Base-by-base conservation (phyloP, 2,888 invertebrate genomes). In the Neoascia interrupta region DNA sequence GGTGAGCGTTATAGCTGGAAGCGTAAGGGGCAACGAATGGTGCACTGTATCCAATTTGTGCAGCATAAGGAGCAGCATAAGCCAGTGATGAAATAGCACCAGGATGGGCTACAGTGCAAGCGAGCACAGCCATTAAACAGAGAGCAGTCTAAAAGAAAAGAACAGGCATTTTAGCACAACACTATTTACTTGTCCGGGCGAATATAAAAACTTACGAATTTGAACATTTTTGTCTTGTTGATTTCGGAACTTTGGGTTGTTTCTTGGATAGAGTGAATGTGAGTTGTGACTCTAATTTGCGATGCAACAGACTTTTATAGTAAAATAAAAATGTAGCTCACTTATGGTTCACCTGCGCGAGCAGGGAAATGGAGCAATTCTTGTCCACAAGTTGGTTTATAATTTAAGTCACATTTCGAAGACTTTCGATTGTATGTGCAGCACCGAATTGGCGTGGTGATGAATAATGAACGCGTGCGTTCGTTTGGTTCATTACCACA, bases 341-440 rank as follows among this genome's bases (percentile, higher is more conserved):
- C 26, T 68, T 6, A 3, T 31, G 11, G 39, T 34, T 47, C 28
- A 54, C 41, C 66, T 45, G 28, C 45, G 51, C 23, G 41, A n/a
- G n/a, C 11, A 13, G 37, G 47, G 51, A 64, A 49, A 54, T 70
- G 64, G 63, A 63, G 56, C 69, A 69, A 56, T 64, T 54, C 45
- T 16, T 26, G n/a, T 64, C 28, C 10, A n/a, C 15, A 8, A 43
- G 21, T 68, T 34, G 49, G 61, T 75, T n/a, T n/a, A n/a, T 75
- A 66, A 76, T 76, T 72, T 66, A 21, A 66, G 70, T 76, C 76
- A 76, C 76, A 76, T 60, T 51, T 64, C 60, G 45, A 45, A 21
- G 45, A 76, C 76, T 76, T 76, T 76, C 76, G 76, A 72, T 66
- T 60, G 43, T 64, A 37, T n/a, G 8, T 56, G 26, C 63, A 54